Conservation (phyloP, 2,888 invertebrate genomes). For the Acrobasis suavella region DNA sequence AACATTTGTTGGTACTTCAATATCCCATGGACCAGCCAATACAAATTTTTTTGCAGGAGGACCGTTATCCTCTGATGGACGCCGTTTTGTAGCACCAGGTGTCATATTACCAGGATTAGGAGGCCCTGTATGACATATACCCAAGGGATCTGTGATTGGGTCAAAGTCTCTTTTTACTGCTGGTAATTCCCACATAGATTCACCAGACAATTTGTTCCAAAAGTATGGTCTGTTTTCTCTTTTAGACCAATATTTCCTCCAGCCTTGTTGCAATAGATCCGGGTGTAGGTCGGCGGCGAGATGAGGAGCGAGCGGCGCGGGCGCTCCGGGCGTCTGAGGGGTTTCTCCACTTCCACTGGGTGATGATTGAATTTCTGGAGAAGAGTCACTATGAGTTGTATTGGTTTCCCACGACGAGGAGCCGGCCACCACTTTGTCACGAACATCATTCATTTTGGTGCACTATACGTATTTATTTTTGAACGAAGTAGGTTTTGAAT, state of each 20-base stretch:
- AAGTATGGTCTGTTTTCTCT: conserved; percentile 97
- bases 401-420: conserved; percentile 74
- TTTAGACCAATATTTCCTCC: conserved; percentile 98
- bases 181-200: conserved; percentile 98
- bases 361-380: conserved; percentile 72
- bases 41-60: conserved; percentile 93
- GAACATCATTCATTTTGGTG: conserved; percentile 77
- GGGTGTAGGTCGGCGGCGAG: conserved; percentile 75
- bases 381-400: conserved; percentile 66
- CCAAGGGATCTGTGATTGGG: conserved; percentile 95
- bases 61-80: conserved; percentile 90
- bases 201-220: conserved; percentile 97
- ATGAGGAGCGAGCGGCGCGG: conserved; percentile 76
- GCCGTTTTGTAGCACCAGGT: conserved; percentile 85
- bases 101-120: conserved; percentile 74
- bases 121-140: conserved; percentile 85
- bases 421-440: conserved; percentile 77
- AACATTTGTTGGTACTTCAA: conserved; percentile 95
- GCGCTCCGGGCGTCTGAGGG: conserved; percentile 83
- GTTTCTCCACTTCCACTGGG: conserved; percentile 71
- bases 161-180: conserved; percentile 92
- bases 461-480: conserved; percentile 32
- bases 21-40: conserved; percentile 96
- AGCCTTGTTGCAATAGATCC: conserved; percentile 89
- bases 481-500: conserved; percentile 25